phyloP scores from a whole-genome alignment of 2,888 invertebrate genomes.

The Xestia xanthographa region DNA sequence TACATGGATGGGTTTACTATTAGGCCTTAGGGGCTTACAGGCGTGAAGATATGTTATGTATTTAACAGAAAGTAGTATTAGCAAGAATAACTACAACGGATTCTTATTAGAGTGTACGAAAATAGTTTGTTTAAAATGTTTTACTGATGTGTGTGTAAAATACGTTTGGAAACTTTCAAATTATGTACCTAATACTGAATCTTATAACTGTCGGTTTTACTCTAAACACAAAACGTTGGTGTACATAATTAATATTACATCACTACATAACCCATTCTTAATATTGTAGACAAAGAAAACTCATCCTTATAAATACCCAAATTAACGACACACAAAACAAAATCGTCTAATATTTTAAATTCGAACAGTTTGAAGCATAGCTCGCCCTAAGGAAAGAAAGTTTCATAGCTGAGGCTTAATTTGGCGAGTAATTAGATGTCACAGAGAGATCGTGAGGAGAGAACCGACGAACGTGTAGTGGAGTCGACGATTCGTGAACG shows the following conservation, averaged over 20 bases:
- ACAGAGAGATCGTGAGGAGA: conserved; percentile 75
- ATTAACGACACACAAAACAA: background rate
- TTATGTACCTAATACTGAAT: background rate
- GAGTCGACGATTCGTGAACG: conserved; percentile 74
- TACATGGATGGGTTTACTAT: too few relatives aligned
- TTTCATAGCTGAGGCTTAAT: conserved; percentile 77
- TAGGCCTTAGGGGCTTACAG: too few relatives aligned
- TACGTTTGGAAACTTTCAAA: background rate
- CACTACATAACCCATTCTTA: background rate
- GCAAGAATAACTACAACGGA: background rate
- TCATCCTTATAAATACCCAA: background rate
- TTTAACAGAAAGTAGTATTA: background rate
- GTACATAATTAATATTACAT: too few relatives aligned
- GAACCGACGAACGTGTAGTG: conserved; percentile 67
- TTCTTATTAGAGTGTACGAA: background rate
- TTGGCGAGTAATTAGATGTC: conserved; percentile 83
- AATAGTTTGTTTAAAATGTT: background rate
- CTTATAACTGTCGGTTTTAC: too few relatives aligned
- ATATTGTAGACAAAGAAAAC: background rate
- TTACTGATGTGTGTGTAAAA: background rate
- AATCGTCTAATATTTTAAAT: conserved; percentile 28
- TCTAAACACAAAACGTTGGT: background rate
- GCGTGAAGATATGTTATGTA: too few relatives aligned
- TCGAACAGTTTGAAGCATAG: conserved; percentile 37
- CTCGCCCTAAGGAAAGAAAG: conserved; percentile 68